Conservation (phyloP, 2,113 vertebrate species). For the Nannobrachium achirus region DNA sequence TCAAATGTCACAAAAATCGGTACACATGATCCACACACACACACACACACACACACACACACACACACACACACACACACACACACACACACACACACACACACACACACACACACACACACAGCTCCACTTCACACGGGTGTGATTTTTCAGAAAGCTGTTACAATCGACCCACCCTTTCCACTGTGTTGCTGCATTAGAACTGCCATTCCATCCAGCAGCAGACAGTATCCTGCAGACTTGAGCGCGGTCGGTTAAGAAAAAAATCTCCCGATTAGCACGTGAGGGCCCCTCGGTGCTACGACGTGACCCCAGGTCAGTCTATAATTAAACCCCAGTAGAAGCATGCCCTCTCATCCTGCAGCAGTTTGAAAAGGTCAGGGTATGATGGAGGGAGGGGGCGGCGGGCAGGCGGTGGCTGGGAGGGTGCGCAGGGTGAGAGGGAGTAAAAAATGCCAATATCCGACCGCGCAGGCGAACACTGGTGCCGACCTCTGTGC, state of each 20-base stretch:
- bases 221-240: slow-evolving; percentile 19
- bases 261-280: slow-evolving; percentile 50
- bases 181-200: too few relatives aligned
- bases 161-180: too few relatives aligned
- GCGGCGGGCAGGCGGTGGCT: slow-evolving; percentile 3
- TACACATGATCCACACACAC: too few relatives aligned
- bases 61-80: too few relatives aligned
- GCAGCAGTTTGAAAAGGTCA: slow-evolving; percentile 59
- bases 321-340: slow-evolving; percentile 66
- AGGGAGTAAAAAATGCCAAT: slow-evolving; percentile 13
- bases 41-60: too few relatives aligned
- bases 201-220: too few relatives aligned
- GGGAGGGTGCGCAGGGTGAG: background rate
- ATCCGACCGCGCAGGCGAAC: slow-evolving; percentile 36
- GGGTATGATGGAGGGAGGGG: slow-evolving; percentile 13
- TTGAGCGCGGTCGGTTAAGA: slow-evolving; percentile 14
- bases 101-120: too few relatives aligned
- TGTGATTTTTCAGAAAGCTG: too few relatives aligned
- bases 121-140: too few relatives aligned
- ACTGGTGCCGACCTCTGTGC: slow-evolving; percentile 36
- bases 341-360: slow-evolving; percentile 50
- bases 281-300: slow-evolving; percentile 39
- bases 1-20: too few relatives aligned
- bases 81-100: too few relatives aligned
- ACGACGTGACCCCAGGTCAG: slow-evolving; percentile 52